Base-by-base conservation (phyloP, 2,797 vertebrate species). In the Erpetoichthys calabaricus region DNA sequence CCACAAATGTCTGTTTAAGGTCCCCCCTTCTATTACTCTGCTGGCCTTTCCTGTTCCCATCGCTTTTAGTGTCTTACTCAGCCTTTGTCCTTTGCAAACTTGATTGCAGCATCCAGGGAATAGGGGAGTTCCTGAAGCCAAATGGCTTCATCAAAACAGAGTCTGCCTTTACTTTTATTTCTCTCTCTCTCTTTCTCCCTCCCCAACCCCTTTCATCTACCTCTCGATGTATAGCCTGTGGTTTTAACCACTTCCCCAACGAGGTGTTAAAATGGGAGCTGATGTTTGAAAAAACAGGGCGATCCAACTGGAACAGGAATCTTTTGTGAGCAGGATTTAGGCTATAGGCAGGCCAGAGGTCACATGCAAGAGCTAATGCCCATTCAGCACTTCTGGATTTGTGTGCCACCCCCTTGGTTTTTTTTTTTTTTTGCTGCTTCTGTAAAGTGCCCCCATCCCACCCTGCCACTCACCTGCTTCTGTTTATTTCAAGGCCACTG, bases 281-380 rank as follows among this genome's bases (percentile, higher is more conserved):
- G 76, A 79, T 76, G 77, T 76, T 80, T 80, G 72, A 83, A 80
- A 81, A 71, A 42, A 10, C 64, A 75, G 70, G 70, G 73, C 80
- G 78, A 82, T 86, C 79, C 77, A 82, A 81, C 76, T 85, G 79
- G 81, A 86, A 84, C 79, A 87, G 83, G 82, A 88, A 85, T 74
- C 78, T 80, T 80, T 87, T 89, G 81, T 88, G 79, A 81, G 73
- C 75, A 77, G 83, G 80, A 80, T 89, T 89, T 87, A 71, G 79
- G 80, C 78, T 85, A 79, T 77, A 80, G 80, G 73, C 62, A 64
- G 66, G 73, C 68, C 70, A 3, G 66, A 73, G 80, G 80, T 91
- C 82, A 86, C 74, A 82, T 78, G 81, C 81, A 78, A 86, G 72
- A 78, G 71, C 74, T 85, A 79, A 81, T 81, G 80, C 75, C 80